These are phyloP conservation scores for Peromyscus melanophrys DNA, from an alignment of 2,797 vertebrate genomes.

Conservation along the genomic window DNA sequence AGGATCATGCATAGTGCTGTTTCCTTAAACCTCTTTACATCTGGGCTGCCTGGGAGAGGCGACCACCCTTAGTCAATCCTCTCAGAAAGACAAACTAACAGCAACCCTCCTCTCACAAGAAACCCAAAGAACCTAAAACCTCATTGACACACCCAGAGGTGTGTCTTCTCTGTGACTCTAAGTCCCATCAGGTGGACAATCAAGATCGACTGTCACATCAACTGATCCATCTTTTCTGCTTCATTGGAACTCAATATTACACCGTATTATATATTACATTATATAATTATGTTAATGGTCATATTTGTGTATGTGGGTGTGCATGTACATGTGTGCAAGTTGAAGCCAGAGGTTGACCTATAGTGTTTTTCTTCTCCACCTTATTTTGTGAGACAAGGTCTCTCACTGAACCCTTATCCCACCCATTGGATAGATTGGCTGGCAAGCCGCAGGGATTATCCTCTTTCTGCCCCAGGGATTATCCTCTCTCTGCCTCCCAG, in stretches of 20 bases:
- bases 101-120: background rate
- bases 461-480: background rate
- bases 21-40: background rate
- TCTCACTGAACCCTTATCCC: background rate
- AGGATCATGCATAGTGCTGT: background rate
- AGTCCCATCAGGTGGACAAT: background rate
- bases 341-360: background rate
- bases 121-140: background rate
- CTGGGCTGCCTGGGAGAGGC: background rate
- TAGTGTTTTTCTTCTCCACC: background rate
- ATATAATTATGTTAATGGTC: background rate
- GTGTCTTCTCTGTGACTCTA: background rate
- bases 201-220: background rate
- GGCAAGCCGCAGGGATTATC: background rate
- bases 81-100: background rate
- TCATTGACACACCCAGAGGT: background rate
- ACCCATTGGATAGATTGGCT: background rate
- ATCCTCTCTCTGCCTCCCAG: background rate
- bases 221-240: background rate
- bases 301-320: background rate
- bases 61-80: background rate
- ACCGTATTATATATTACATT: background rate
- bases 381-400: background rate
- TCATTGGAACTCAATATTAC: background rate
- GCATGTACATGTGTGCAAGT: background rate